Evolutionary conservation across 2,797 vertebrate genomes (phyloP), one percentile per base, ranked within the genome.

Genomic region (Lagorchestes hirsutus): DNA sequence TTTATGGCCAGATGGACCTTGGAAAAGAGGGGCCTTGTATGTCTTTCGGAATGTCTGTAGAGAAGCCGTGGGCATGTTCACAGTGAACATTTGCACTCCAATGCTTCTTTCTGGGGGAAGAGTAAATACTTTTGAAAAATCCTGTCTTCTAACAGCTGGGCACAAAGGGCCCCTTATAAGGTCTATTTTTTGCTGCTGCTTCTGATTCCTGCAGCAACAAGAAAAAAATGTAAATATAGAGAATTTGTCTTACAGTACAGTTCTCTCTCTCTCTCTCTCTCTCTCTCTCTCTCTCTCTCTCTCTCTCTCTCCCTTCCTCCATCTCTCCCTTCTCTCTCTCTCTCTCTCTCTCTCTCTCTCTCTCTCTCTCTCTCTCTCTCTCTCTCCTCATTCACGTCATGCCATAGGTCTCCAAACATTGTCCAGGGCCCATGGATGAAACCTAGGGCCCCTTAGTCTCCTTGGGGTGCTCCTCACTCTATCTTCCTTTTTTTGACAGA

Each of bases 1-100:
- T 99, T 99, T 98, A 98, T 98, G 95, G 82, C 98, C 98, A 98
- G 98, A 98, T 98, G 98, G 98, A 95, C 95, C 97, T 98, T 98
- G 98, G 98, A 98, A 98, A 98, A 98, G 97, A 96, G 97, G 97
- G 97, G 97, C 97, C 97, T 98, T 99, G 97, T 98, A 95, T 95
- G 94, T 96, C 97, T 97, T 96, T 96, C 97, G 98, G 97, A 98
- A 97, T 59, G 97, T 93, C 94, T 97, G 95, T 96, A 94, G 96
- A 97, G 96, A 98, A 98, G 97, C 98, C 97, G 94, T 96, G 92
- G 96, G 96, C 96, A 91, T 95, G n/a, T 93, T 98, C 95, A 93
- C 97, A 96, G 98, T 98, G 98, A 98, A 98, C 97, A 98, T 98
- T 98, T 98, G 98, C 98, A 98, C 97, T 98, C 97, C 93, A 97